Evolutionary conservation across 2,888 invertebrate species (phyloP).

Genomic region (Tinea trinotella): DNA sequence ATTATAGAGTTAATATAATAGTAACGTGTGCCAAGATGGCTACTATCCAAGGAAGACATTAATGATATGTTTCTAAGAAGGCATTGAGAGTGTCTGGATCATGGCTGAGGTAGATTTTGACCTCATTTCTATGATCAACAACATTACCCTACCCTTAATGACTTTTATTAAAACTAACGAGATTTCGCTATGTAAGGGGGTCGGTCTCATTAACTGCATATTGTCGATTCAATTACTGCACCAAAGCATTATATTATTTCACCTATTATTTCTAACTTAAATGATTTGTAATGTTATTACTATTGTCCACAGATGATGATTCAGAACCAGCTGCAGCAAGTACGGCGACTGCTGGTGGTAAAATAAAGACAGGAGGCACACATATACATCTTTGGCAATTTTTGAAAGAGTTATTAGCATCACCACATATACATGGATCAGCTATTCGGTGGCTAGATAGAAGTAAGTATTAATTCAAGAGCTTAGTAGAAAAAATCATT

Average conservation of each 20-base stretch:
- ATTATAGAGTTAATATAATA: conserved; percentile 1
- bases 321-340: conserved; percentile 60
- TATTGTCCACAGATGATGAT: conserved; percentile 67
- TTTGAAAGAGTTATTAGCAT: conserved; percentile 92
- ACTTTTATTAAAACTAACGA: conserved; percentile 28
- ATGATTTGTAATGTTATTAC: neutral
- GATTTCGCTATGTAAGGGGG: conserved; percentile 33
- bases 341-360: conserved; percentile 39
- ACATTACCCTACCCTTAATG: conserved; percentile 33
- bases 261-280: no score
- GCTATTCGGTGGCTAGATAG: conserved; percentile 99
- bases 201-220: no score
- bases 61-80: conserved; percentile 31
- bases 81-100: conserved; percentile 21
- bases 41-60: conserved; percentile 28
- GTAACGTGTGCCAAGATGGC: conserved; percentile 4
- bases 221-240: conserved; percentile 13
- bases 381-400: conserved; percentile 99
- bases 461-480: conserved; percentile 47
- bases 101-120: conserved; percentile 20
- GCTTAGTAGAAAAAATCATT: neutral
- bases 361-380: conserved; percentile 76
- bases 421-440: conserved; percentile 90
- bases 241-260: neutral
- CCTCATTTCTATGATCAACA: conserved; percentile 27